Base-by-base conservation (phyloP, 2,888 invertebrate genomes). In the Melinaea marsaeus region DNA sequence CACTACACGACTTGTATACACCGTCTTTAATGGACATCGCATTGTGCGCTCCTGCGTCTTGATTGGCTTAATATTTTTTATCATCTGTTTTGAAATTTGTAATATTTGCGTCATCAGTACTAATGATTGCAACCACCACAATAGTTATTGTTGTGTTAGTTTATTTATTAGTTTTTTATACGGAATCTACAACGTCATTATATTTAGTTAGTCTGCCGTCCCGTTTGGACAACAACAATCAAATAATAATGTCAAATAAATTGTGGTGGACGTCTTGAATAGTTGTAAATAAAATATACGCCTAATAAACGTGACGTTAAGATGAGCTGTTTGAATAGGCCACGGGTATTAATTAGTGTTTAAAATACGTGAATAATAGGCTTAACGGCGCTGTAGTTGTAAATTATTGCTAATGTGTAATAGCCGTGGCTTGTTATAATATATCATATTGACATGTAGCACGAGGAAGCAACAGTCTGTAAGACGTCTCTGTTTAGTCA, bases 81-180 rank as follows among this genome's bases (percentile, higher is more conserved):
- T 75, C 77, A 78, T 76, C 74, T 85, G 79, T 84, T 83, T 83
- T 81, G 80, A 76, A 75, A 72, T 75, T 77, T 76, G 84, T 86
- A 80, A 83, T 82, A 85, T 89, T 88, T 86, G 81, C 90, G 89
- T 90, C 90, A 90, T 90, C 88, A 84, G 83, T 84, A 86, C 86
- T 90, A 90, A 90, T 90, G 90, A 90, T 88, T 88, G 85, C 84
- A 83, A 85, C 83, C 77, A 79, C 79, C 81, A 90, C 88, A 88
- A 89, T 88, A 80, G 81, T 82, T 77, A 90, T 89, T 90, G 90
- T 90, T 86, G 81, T 82, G 76, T 78, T 75, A 76, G 76, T 77
- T 79, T 80, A 79, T 80, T 75, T 74, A 70, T 74, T 68, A 60
- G 72, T 73, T 83, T 85, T 83, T 80, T 77, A 71, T 70, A 72